Evolutionary conservation across 1,140 invertebrate genomes (phyloP).

Genomic region (Zaprionus nigranus): DNA sequence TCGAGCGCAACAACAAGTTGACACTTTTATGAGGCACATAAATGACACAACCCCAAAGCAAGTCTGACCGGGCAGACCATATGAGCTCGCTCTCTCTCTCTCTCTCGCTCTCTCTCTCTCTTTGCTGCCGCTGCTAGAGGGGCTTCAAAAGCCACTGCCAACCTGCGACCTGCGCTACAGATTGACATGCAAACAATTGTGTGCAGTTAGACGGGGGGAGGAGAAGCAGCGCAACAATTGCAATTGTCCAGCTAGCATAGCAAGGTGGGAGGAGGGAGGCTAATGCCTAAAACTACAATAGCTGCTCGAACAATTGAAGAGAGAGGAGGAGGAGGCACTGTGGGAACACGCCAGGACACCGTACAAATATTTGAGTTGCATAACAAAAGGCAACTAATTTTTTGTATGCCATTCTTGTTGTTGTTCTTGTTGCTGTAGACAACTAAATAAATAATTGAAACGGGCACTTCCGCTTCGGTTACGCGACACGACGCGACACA

Average conservation of each 20-base stretch:
- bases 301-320: constrained; percentile 42
- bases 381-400: constrained; percentile 67
- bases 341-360: constrained; percentile 26
- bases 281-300: constrained; percentile 60
- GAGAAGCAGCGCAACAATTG: constrained; percentile 61
- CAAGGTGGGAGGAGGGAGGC: not conserved
- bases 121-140: not conserved
- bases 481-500: not conserved
- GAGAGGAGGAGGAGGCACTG: not conserved
- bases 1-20: constrained; percentile 71
- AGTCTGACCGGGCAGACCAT: constrained; percentile 41
- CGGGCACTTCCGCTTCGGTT: constrained; percentile 64
- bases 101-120: too few species aligned
- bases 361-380: constrained; percentile 56
- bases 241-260: constrained; percentile 54
- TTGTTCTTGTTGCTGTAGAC: constrained; percentile 10
- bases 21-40: constrained; percentile 82
- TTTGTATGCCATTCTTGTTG: constrained; percentile 20
- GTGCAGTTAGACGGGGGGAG: constrained; percentile 4
- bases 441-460: constrained; percentile 75
- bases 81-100: constrained; percentile 14
- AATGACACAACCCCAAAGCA: constrained; percentile 75
- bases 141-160: constrained; percentile 15
- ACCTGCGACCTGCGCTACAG: constrained; percentile 37
- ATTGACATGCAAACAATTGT: constrained; percentile 75